Evolutionary conservation across 2,888 invertebrate species (phyloP).

Genomic region (Parnassius apollo): DNA sequence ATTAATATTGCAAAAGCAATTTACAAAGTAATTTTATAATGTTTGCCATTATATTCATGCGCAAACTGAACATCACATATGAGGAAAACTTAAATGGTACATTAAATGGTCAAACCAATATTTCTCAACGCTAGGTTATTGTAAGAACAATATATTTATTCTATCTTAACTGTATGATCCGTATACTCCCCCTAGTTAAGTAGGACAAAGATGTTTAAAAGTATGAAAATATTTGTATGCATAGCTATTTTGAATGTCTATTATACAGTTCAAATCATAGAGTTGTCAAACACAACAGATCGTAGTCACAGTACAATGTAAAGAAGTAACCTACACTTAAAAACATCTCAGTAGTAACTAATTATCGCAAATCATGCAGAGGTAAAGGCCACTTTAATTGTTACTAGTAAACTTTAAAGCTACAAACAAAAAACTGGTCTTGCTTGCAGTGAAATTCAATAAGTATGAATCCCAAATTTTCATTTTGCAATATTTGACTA

Average conservation of each 20-base stretch:
- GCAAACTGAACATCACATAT: not conserved
- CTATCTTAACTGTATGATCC: conserved; percentile 11
- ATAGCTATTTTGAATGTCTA: conserved; percentile 13
- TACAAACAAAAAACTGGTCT: conserved; percentile 31
- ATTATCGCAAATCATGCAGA: conserved; percentile 41
- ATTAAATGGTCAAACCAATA: not conserved
- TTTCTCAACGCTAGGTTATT: not conserved
- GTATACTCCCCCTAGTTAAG: conserved; percentile 5
- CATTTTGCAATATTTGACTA: conserved; percentile 21
- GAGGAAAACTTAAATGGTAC: not conserved
- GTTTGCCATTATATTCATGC: conserved; percentile 1
- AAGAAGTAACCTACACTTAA: conserved; percentile 2
- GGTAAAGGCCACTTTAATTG: conserved; percentile 45
- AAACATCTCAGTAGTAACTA: conserved; percentile 25
- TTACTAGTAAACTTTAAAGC: conserved; percentile 35
- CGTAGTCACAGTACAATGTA: conserved; percentile 1
- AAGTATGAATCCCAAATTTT: conserved; percentile 1
- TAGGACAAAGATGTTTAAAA: conserved; percentile 1
- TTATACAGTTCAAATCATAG: conserved; percentile 1
- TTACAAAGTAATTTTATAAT: conserved; percentile 10
- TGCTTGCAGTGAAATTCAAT: conserved; percentile 1
- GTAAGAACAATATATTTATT: conserved; percentile 1
- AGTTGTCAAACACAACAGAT: not conserved
- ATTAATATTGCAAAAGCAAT: not conserved
- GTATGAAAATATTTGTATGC: conserved; percentile 5